Evolutionary conservation across 2,888 invertebrate species (phyloP).

Genomic region (Opisthograptis luteolata): DNA sequence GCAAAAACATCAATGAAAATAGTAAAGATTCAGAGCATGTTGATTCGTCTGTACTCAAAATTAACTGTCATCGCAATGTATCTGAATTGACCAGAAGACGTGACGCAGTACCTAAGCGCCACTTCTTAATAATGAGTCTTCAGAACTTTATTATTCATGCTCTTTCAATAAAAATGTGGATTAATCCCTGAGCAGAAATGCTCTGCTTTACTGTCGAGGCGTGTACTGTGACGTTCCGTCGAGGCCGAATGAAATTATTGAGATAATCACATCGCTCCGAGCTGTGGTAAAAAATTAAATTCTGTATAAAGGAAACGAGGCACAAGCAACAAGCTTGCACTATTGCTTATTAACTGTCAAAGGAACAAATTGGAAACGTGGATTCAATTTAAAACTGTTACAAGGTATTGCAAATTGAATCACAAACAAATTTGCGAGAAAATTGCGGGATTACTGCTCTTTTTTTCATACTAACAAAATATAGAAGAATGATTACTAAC

Average conservation of each 20-base stretch:
- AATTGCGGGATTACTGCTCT: background rate
- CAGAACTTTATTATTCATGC: too few species aligned
- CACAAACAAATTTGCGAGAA: background rate
- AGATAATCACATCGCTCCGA: conserved; percentile 55
- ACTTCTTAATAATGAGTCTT: too few species aligned
- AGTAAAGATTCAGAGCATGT: too few species aligned
- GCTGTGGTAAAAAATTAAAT: conserved; percentile 51
- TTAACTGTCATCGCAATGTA: too few species aligned
- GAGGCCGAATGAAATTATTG: conserved; percentile 51
- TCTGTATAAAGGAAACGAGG: conserved; percentile 39
- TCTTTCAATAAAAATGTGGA: too few species aligned
- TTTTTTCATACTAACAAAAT: background rate
- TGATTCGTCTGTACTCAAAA: too few species aligned
- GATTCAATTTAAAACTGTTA: conserved; percentile 11
- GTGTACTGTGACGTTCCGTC: conserved; percentile 1
- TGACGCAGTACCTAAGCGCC: too few species aligned
- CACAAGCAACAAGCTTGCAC: conserved; percentile 39
- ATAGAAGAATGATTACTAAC: too few species aligned
- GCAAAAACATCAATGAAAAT: too few species aligned
- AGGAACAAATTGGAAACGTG: conserved; percentile 33
- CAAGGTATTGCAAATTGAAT: conserved; percentile 10
- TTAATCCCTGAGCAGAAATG: too few species aligned
- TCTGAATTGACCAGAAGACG: too few species aligned
- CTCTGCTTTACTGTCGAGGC: conserved; percentile 7
- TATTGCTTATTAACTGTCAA: conserved; percentile 45